Evolutionary conservation across 2,797 vertebrate genomes (phyloP).

Genomic region (Enteromius treurensis): DNA sequence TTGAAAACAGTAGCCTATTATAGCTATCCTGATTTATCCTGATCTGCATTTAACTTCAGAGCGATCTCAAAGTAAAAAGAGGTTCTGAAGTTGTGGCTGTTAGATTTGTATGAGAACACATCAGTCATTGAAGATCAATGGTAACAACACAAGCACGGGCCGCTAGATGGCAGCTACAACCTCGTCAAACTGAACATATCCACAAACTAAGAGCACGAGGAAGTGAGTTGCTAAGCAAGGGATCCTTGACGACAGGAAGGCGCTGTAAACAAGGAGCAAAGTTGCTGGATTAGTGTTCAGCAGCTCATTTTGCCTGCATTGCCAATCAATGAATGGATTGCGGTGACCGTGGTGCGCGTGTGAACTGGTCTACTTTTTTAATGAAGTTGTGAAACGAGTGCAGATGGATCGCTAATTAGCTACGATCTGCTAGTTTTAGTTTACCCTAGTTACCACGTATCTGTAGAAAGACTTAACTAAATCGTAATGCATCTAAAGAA

Average conservation of each 20-base stretch:
- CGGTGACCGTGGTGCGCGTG: constrained; percentile 21
- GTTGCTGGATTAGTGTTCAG: neutral
- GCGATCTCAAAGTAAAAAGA: neutral
- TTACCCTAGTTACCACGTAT: neutral
- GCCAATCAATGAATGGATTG: neutral
- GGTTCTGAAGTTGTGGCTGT: neutral
- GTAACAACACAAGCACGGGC: neutral
- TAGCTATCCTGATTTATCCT: neutral
- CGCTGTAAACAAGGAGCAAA: constrained; percentile 13
- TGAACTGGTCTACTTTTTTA: neutral
- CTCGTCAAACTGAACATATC: neutral
- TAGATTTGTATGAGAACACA: neutral
- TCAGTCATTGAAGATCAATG: neutral
- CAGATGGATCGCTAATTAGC: neutral
- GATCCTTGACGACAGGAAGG: constrained; percentile 29
- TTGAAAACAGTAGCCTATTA: neutral
- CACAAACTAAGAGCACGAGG: neutral
- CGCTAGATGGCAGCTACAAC: constrained; percentile 39
- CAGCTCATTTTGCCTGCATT: neutral
- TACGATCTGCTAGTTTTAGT: neutral
- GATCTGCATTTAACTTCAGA: neutral
- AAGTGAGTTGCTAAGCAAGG: constrained; percentile 73
- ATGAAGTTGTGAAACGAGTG: neutral
- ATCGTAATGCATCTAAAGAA: neutral
- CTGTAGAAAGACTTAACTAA: neutral